Conservation (phyloP, 2,797 vertebrate genomes). For the Pangasius sanitwongsei region DNA sequence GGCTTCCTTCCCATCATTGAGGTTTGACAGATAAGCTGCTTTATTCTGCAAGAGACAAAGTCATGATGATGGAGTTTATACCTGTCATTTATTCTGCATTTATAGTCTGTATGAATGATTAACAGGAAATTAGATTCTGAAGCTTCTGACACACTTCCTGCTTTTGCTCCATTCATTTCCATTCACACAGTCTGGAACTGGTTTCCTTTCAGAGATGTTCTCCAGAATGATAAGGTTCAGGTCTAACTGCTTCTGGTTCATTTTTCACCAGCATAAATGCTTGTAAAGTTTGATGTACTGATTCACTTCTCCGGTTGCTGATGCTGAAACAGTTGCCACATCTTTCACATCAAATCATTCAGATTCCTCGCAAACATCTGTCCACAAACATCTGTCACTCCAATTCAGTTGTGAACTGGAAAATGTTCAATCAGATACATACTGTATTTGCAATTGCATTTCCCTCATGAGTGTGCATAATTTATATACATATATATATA, state of each 20-base stretch:
- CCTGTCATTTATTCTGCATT: not conserved
- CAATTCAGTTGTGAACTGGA: not conserved
- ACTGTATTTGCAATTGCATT: not conserved
- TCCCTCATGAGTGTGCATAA: not conserved
- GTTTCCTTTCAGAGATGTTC: not conserved
- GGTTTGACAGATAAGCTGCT: constrained; percentile 63
- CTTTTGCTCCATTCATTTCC: not conserved
- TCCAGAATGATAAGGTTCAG: not conserved
- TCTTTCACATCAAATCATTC: not conserved
- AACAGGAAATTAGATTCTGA: not conserved
- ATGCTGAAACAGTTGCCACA: not conserved
- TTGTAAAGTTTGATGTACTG: not conserved
- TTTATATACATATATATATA: not conserved
- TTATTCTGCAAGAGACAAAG: constrained; percentile 68
- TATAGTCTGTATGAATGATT: not conserved
- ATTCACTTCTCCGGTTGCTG: not conserved
- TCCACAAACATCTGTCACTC: no score
- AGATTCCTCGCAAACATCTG: not conserved
- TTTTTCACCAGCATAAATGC: not conserved
- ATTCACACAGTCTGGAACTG: not conserved
- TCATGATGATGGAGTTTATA: not conserved
- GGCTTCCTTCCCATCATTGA: constrained; percentile 64
- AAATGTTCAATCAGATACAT: not conserved
- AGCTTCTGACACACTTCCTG: not conserved
- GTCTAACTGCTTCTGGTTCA: not conserved